Evolutionary conservation across 2,797 vertebrate genomes (phyloP).

Genomic region (Sparidentex hasta): DNA sequence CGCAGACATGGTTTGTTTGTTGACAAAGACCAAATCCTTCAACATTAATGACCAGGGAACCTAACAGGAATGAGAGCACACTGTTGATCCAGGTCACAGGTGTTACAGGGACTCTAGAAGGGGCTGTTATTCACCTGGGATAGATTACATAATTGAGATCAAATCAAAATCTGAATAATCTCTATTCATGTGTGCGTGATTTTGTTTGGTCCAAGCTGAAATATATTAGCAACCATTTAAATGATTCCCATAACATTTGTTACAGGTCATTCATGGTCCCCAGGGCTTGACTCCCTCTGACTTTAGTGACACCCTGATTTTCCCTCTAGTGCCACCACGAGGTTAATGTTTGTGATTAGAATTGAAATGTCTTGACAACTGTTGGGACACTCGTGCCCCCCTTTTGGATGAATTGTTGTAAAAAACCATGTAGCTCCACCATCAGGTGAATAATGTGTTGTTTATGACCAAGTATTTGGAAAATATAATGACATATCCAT

Average conservation of each 20-base stretch:
- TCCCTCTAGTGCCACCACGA: neutral
- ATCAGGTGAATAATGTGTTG: neutral
- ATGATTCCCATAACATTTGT: neutral
- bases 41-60: conserved; percentile 21
- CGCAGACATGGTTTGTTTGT: conserved; percentile 7
- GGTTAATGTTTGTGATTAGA: neutral
- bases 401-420: too few species aligned
- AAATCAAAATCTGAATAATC: conserved; percentile 1
- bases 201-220: neutral
- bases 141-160: neutral
- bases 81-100: conserved; percentile 23
- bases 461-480: neutral
- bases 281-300: neutral
- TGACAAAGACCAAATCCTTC: conserved; percentile 1
- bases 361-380: neutral
- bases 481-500: neutral
- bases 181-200: too few species aligned
- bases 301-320: neutral
- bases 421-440: neutral
- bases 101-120: conserved; percentile 21
- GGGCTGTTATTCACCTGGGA: neutral
- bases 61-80: conserved; percentile 9
- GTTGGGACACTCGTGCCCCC: too few species aligned
- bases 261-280: neutral
- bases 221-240: neutral